A percentile compares a stretch with the other conserved stretches of the same genome.
Evolutionary conservation across 2,797 vertebrate genomes (phyloP).

Genomic region (Eospalax fontanierii): DNA sequence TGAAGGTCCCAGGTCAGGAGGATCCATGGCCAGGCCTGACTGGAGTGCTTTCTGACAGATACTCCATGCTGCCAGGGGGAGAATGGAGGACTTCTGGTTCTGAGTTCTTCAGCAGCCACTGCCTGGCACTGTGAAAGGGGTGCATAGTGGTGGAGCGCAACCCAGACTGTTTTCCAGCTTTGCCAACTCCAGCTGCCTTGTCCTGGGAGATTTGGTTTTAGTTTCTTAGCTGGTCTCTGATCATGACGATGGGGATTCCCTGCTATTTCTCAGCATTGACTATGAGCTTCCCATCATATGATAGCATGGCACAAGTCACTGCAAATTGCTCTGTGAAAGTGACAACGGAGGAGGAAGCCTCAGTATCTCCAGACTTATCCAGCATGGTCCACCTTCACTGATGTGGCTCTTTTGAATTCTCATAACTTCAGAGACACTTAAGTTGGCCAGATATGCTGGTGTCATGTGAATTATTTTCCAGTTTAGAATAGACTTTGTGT

Average conservation of each 20-base stretch:
- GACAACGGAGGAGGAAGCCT: background rate
- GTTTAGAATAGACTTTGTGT: no score
- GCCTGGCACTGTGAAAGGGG: background rate
- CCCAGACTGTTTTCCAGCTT: background rate
- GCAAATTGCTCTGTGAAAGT: background rate
- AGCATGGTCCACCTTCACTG: background rate
- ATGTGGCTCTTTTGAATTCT: background rate
- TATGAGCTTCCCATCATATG: background rate
- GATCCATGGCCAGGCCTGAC: background rate
- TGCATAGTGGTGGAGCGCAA: background rate
- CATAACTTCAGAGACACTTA: no score
- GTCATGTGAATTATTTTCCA: no score
- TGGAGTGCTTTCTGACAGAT: background rate
- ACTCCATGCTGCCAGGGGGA: accelerated
- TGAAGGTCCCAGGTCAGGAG: background rate
- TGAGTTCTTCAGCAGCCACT: background rate
- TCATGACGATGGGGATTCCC: conserved; percentile 53
- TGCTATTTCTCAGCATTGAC: conserved; percentile 1
- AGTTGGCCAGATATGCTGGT: no score
- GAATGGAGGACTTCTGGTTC: background rate
- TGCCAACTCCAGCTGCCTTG: background rate
- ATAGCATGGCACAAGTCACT: background rate
- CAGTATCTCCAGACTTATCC: background rate
- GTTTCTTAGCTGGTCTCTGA: conserved; percentile 60
- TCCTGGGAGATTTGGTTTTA: conserved; percentile 12